Base-by-base conservation (phyloP, 2,888 invertebrate species). In the Andrena haemorrhoa region DNA sequence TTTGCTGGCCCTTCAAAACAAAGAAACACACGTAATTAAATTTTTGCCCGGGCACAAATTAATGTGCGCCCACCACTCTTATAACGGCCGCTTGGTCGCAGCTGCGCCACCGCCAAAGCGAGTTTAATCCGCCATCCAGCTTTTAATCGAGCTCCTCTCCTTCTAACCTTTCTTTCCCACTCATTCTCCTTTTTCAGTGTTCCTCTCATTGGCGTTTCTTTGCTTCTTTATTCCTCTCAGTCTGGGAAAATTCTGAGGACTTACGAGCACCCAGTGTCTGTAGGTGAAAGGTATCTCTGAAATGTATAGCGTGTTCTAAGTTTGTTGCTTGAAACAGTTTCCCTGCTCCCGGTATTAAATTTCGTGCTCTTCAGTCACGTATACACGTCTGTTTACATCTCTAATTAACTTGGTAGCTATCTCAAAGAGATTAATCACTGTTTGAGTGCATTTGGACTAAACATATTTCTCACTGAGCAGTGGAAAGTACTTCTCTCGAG, bases 11-110 rank as follows among this genome's bases (percentile, higher is more conserved):
- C 88, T 88, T 89, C 88, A 92, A 92, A 92, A 93, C 92, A 92
- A 92, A 92, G 93, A 93, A 93, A 92, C 90, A 91, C 88, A 89
- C 90, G 92, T 93, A 92, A 93, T 93, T 93, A 91, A 92, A 93
- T 92, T 92, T 92, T 90, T 86, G 81, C 75, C 81, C 85, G 77
- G 26, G 75, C 77, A 82, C 86, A 88, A 91, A 91, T 91, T 90
- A 91, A 91, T 88, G 83, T 66, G 53, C 63, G 26, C 26, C 56
- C 7, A 56, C 56, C 66, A 81, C 70, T 63, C 41, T 35, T 41
- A 65, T 10, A 58, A 61, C 26, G 7, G 49, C 12, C 12, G 4
- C 49, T 41, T 31, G 74, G 5, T 12, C 60, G 49, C 86, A 82
- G 79, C 77, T 75, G 75, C 58, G 31, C 29, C 68, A 10, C n/a